These are phyloP conservation scores for Drosophila prostipennis DNA, from an alignment of 2,888 invertebrate species.

Conservation along the genomic window DNA sequence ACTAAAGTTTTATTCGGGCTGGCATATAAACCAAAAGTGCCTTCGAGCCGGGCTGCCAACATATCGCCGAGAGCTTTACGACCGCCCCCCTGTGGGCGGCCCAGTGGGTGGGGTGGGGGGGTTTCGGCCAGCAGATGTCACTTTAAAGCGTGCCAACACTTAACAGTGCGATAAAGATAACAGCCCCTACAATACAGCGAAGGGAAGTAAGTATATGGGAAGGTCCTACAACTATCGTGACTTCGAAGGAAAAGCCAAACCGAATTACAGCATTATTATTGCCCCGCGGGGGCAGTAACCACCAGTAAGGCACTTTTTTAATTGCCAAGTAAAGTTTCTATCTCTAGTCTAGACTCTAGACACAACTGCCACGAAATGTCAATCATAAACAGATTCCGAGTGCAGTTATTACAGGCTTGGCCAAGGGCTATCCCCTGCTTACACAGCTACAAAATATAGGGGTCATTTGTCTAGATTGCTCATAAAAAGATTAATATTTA, in stretches of 20 bases:
- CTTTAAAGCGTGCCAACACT: slow-evolving; percentile 74
- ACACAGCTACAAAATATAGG: neutral
- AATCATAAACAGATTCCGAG: slow-evolving; percentile 60
- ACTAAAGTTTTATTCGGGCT: slow-evolving; percentile 73
- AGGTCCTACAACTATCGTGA: slow-evolving; percentile 1
- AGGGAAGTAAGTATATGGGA: neutral
- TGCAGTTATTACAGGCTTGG: slow-evolving; percentile 19
- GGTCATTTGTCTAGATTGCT: too few species aligned
- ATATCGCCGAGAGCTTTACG: slow-evolving; percentile 58
- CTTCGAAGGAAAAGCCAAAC: slow-evolving; percentile 2
- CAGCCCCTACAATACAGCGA: slow-evolving; percentile 7
- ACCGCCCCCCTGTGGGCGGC: slow-evolving; percentile 18
- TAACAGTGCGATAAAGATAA: slow-evolving; percentile 69
- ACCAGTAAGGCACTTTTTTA: slow-evolving; percentile 60
- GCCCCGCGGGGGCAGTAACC: slow-evolving; percentile 9
- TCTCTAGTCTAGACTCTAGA: slow-evolving; percentile 35
- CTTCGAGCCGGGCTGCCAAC: slow-evolving; percentile 67
- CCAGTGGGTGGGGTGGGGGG: neutral
- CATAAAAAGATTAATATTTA: too few species aligned
- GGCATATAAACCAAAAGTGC: slow-evolving; percentile 77
- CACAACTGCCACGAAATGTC: slow-evolving; percentile 43
- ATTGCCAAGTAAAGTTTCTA: slow-evolving; percentile 53
- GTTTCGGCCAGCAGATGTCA: slow-evolving; percentile 40
- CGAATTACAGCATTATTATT: slow-evolving; percentile 11
- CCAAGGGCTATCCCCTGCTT: neutral